Evolutionary conservation across 2,113 vertebrate species (phyloP).

Genomic region (Planiliza haematocheilus): DNA sequence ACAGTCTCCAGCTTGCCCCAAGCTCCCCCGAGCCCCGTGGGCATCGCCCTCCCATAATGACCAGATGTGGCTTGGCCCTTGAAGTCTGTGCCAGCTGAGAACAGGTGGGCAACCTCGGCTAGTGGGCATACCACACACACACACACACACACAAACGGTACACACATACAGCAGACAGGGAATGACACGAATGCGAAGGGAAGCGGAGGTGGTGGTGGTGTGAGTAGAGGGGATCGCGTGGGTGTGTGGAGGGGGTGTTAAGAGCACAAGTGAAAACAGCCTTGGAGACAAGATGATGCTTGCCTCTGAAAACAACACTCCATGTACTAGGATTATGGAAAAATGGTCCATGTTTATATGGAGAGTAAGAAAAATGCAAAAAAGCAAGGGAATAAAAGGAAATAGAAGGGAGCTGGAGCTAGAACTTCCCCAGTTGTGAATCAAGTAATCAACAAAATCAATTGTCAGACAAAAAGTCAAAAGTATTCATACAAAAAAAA

Average conservation of each 20-base stretch:
- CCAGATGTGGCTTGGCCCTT: slow-evolving; percentile 80
- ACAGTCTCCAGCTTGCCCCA: slow-evolving; percentile 74
- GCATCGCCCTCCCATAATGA: slow-evolving; percentile 72
- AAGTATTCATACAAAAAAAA: not conserved
- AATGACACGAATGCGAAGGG: slow-evolving; percentile 27
- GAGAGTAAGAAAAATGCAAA: slow-evolving; percentile 2
- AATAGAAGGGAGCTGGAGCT: not conserved
- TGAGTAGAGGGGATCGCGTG: slow-evolving; percentile 8
- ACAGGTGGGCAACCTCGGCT: slow-evolving; percentile 76
- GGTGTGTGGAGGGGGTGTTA: slow-evolving; percentile 9
- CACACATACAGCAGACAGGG: slow-evolving; percentile 12
- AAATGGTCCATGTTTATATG: slow-evolving; percentile 5
- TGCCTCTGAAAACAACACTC: slow-evolving; percentile 26
- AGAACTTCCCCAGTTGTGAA: not conserved
- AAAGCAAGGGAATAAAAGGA: not conserved
- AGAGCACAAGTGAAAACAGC: slow-evolving; percentile 28
- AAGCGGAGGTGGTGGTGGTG: slow-evolving; percentile 16
- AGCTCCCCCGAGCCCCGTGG: slow-evolving; percentile 63
- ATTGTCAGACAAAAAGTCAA: not conserved
- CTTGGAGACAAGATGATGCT: slow-evolving; percentile 26
- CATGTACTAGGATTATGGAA: not conserved
- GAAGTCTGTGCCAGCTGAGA: slow-evolving; percentile 76
- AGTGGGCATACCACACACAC: slow-evolving; percentile 57
- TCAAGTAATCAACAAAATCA: too few relatives aligned
- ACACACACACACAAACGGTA: not conserved